These are phyloP conservation scores for Melikaiella ostensackeni DNA, from an alignment of 2,888 invertebrate genomes.

Conservation along the genomic window DNA sequence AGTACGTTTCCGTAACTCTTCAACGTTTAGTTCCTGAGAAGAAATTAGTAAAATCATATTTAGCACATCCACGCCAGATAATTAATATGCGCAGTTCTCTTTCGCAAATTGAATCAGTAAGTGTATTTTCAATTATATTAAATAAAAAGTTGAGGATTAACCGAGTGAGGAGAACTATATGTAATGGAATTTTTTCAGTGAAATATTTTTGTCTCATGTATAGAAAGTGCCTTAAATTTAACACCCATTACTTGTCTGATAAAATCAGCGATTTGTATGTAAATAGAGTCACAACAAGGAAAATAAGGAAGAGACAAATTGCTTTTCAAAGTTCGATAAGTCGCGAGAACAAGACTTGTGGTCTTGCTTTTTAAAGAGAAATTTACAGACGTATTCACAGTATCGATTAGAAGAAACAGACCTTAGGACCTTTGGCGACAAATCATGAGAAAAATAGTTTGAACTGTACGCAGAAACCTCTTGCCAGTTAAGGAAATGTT, in stretches of 20 bases:
- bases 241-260: not conserved
- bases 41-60: too few relatives aligned
- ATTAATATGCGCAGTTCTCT: too few relatives aligned
- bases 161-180: too few relatives aligned
- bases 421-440: conserved; percentile 33
- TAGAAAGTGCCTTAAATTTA: not conserved
- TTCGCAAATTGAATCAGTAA: not conserved
- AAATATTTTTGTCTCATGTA: not conserved
- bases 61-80: too few relatives aligned
- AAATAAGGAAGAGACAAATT: not conserved
- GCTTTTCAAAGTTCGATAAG: not conserved
- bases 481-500: conserved; percentile 26
- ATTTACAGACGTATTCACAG: conserved; percentile 18
- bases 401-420: conserved; percentile 23
- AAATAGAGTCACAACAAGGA: not conserved
- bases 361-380: conserved; percentile 3
- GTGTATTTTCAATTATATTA: not conserved
- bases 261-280: conserved; percentile 19
- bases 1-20: not conserved
- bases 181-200: not conserved
- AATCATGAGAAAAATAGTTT: conserved; percentile 29
- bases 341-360: not conserved
- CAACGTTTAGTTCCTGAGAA: too few relatives aligned
- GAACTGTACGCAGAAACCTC: conserved; percentile 23
- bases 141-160: too few relatives aligned